These are phyloP conservation scores for Vanessa tameamea DNA, from an alignment of 1,140 invertebrate species.

Conservation along the genomic window DNA sequence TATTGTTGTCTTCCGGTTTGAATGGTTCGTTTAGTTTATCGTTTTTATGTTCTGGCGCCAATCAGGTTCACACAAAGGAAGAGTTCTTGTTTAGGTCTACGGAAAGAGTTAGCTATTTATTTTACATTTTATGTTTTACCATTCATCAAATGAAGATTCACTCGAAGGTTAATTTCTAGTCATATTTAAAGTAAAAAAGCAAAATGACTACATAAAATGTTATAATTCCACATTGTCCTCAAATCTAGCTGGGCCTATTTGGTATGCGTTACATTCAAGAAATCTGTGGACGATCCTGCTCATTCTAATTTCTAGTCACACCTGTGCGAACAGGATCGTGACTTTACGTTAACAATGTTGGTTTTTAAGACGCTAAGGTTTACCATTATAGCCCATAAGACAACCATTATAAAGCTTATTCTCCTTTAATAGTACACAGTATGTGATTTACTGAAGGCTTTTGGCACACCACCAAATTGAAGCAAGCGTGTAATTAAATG, in stretches of 20 bases:
- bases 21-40: no score
- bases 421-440: background rate
- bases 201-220: background rate
- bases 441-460: conserved; percentile 30
- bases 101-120: no score
- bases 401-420: conserved; percentile 12
- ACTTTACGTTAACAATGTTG: conserved; percentile 42
- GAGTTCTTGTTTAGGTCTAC: no score
- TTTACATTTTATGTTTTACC: no score
- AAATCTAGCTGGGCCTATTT: conserved; percentile 25
- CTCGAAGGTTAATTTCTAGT: no score
- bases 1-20: no score
- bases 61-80: no score
- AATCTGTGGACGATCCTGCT: conserved; percentile 32
- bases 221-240: conserved; percentile 7
- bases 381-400: conserved; percentile 3
- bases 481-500: conserved; percentile 43
- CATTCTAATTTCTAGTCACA: conserved; percentile 44
- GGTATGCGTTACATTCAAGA: conserved; percentile 32
- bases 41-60: no score
- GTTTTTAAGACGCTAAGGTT: conserved; percentile 7
- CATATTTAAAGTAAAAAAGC: background rate
- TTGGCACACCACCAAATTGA: conserved; percentile 40
- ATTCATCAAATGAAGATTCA: no score
- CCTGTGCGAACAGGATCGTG: conserved; percentile 38